Conservation (phyloP, 1,140 invertebrate genomes). For the Formica exsecta region DNA sequence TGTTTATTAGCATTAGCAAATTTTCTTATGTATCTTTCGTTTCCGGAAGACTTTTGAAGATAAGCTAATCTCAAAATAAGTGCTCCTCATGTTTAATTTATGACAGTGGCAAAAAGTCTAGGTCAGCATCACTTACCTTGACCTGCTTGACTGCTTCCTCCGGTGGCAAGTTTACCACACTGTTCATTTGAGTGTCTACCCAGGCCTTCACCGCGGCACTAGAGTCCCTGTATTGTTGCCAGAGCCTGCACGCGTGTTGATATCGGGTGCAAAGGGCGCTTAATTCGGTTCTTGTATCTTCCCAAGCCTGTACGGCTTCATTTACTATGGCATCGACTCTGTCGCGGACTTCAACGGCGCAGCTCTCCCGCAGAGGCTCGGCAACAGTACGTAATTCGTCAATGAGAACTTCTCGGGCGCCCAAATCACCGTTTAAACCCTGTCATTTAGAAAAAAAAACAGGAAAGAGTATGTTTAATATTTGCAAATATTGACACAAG, state of each 20-base stretch:
- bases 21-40: background rate
- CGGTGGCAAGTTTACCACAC: slow-evolving; percentile 88
- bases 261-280: slow-evolving; percentile 91
- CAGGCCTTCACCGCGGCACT: slow-evolving; percentile 91
- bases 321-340: slow-evolving; percentile 90
- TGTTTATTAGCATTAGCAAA: slow-evolving; percentile 16
- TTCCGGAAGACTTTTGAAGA: slow-evolving; percentile 17
- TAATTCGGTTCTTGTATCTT: slow-evolving; percentile 91
- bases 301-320: slow-evolving; percentile 91
- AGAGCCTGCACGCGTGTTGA: slow-evolving; percentile 91
- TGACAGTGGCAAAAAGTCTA: background rate
- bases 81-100: background rate
- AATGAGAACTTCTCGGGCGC: slow-evolving; percentile 90
- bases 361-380: slow-evolving; percentile 90
- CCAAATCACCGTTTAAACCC: slow-evolving; percentile 89
- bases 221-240: slow-evolving; percentile 92
- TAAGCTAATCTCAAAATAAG: background rate
- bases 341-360: slow-evolving; percentile 90
- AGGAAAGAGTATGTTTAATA: background rate
- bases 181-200: slow-evolving; percentile 90
- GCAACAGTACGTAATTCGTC: slow-evolving; percentile 90
- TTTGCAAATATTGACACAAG: background rate
- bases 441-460: slow-evolving; percentile 75
- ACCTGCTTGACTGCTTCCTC: slow-evolving; percentile 88
- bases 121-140: slow-evolving; percentile 87